Percentiles rank a stretch among this genome's conserved stretches.
phyloP scores from a whole-genome alignment of 1,140 invertebrate genomes.

The Achatina immaculata region DNA sequence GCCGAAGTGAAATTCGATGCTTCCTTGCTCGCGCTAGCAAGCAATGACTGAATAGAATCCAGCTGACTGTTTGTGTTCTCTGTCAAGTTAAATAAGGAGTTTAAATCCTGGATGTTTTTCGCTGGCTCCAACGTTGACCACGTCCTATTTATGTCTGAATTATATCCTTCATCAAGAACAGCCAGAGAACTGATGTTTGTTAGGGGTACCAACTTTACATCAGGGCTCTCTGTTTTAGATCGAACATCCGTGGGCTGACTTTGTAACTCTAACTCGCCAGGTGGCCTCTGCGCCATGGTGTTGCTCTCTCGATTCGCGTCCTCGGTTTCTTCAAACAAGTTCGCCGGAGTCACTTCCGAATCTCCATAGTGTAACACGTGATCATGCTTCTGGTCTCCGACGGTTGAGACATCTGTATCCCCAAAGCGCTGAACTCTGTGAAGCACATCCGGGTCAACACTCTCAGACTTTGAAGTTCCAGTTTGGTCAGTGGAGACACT shows the following conservation, averaged over 20 bases:
- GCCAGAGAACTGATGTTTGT: not conserved
- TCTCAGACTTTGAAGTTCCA: not conserved
- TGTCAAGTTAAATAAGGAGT: not conserved
- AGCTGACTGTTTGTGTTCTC: not conserved
- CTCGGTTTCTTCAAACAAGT: not conserved
- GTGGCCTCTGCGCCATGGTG: not conserved
- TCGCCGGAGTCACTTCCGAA: not conserved
- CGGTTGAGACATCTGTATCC: not conserved
- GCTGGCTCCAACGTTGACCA: not conserved
- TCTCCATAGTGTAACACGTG: slow-evolving; percentile 4
- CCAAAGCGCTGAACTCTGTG: not conserved
- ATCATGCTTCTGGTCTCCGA: not conserved
- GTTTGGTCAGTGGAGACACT: not conserved
- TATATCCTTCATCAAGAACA: not conserved
- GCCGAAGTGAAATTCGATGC: not conserved
- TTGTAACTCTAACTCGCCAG: not conserved
- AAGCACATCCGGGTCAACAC: not conserved
- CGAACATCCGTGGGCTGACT: not conserved
- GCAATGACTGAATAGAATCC: not conserved
- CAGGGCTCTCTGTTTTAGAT: not conserved
- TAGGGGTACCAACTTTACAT: not conserved
- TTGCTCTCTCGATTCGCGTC: not conserved
- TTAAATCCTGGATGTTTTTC: not conserved
- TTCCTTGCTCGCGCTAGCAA: not conserved
- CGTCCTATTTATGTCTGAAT: not conserved